Conservation (phyloP, 2,113 vertebrate genomes). For the Dipodomys spectabilis region DNA sequence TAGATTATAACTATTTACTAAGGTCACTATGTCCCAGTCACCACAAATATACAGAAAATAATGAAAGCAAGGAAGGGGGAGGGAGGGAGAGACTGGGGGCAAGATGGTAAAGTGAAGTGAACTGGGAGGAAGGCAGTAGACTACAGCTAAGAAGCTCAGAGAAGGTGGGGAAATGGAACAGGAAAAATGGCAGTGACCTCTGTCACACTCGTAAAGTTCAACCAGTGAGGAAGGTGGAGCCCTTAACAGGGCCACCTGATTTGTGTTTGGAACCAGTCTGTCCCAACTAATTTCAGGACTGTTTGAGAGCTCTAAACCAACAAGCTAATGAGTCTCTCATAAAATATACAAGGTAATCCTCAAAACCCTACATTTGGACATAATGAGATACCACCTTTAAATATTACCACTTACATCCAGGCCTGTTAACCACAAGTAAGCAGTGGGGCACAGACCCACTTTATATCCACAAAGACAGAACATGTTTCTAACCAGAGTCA, state of each 20-base stretch:
- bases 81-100: fast-evolving
- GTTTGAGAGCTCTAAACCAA: constrained; percentile 2
- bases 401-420: background rate
- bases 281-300: background rate
- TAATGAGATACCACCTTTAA: background rate
- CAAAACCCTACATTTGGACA: background rate
- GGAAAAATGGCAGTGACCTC: fast-evolving
- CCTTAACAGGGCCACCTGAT: no score
- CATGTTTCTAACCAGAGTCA: background rate
- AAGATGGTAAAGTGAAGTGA: background rate
- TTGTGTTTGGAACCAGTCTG: background rate
- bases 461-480: background rate
- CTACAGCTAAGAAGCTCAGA: background rate
- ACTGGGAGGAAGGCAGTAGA: background rate
- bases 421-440: background rate
- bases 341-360: background rate
- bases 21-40: no score
- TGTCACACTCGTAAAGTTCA: no score
- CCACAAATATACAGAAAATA: fast-evolving
- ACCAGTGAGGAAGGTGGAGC: background rate
- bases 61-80: background rate
- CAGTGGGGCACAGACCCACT: background rate
- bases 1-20: background rate
- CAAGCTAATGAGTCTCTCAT: background rate
- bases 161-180: background rate